phyloP scores from a whole-genome alignment of 2,888 invertebrate genomes.

The Drosophila pegasa region DNA sequence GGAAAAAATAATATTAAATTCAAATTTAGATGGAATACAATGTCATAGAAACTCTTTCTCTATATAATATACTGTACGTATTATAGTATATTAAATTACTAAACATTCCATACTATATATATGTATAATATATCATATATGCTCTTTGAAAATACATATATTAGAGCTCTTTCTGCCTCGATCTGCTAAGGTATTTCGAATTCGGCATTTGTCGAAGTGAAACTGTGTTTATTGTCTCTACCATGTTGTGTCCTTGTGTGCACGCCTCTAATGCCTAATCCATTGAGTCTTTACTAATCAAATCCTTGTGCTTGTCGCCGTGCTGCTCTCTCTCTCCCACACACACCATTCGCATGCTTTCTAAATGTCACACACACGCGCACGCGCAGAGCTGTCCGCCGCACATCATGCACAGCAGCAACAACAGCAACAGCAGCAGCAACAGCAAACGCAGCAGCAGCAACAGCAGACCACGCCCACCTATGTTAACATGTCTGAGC shows the following conservation, averaged over 20 bases:
- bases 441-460: constrained; percentile 57
- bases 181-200: constrained; percentile 2
- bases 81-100: no score
- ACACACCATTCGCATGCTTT: constrained; percentile 66
- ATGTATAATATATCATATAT: not conserved
- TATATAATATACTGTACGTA: no score
- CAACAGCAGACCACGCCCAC: constrained; percentile 87
- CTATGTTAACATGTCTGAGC: constrained; percentile 96
- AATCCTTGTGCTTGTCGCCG: constrained; percentile 54
- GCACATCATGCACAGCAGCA: constrained; percentile 82
- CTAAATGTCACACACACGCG: constrained; percentile 41
- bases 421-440: constrained; percentile 46
- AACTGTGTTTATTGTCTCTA: not conserved
- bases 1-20: no score
- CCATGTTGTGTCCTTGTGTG: constrained; percentile 56
- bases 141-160: not conserved
- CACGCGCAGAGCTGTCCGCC: constrained; percentile 81
- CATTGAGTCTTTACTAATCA: constrained; percentile 70
- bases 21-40: no score
- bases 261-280: constrained; percentile 66
- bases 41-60: no score
- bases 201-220: constrained; percentile 3
- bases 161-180: not conserved
- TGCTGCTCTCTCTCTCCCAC: constrained; percentile 43
- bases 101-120: no score